phyloP scores from a whole-genome alignment of 2,797 vertebrate species.

The Scolopax bukidnonensis region DNA sequence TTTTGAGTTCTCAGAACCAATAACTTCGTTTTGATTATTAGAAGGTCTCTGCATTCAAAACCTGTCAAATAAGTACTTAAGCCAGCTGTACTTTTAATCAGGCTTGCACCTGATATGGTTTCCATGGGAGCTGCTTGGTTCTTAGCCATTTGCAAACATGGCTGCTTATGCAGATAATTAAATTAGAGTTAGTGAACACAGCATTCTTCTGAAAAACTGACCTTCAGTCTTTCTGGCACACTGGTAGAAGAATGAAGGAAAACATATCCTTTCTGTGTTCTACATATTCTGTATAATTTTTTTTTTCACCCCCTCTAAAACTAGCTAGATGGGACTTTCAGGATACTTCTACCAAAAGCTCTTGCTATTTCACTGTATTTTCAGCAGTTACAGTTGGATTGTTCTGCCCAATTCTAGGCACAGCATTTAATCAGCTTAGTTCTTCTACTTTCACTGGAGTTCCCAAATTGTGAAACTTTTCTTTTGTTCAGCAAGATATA shows the following conservation, averaged over 20 bases:
- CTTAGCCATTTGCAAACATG: constrained; percentile 45
- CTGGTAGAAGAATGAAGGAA: not conserved
- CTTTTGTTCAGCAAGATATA: not conserved
- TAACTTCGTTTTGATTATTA: not conserved
- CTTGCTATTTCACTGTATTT: not conserved
- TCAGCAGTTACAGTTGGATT: not conserved
- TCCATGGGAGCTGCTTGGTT: constrained; percentile 55
- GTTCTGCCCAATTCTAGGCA: not conserved
- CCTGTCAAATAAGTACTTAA: not conserved
- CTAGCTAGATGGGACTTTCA: not conserved
- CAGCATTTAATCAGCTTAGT: not conserved
- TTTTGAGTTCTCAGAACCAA: not conserved
- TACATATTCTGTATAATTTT: not conserved
- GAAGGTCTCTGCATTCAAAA: not conserved
- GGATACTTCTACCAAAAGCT: not conserved
- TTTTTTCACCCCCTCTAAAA: not conserved
- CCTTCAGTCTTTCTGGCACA: not conserved
- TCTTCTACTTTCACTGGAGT: not conserved
- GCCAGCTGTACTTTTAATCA: not conserved
- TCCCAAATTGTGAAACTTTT: not conserved
- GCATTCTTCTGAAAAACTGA: constrained; percentile 8
- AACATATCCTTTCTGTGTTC: not conserved
- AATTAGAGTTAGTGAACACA: constrained; percentile 27
- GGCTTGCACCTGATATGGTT: constrained; percentile 31
- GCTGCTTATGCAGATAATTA: constrained; percentile 47